Evolutionary conservation across 35 echinoderm and acorn worm species (phyloP).

Genomic region (Apostichopus japonicus): DNA sequence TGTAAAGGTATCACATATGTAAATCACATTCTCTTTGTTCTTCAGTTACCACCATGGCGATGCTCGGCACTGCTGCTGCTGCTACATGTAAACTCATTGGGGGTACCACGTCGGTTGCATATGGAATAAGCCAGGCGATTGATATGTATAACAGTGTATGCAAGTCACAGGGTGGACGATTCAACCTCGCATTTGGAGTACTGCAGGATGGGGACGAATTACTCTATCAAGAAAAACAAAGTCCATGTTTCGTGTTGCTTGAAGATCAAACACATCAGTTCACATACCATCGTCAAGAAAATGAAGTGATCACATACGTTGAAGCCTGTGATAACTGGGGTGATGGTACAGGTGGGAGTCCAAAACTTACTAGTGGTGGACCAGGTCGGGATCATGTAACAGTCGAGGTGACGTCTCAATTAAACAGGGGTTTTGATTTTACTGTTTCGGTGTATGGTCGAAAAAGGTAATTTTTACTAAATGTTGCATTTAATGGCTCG

Average conservation of each 20-base stretch:
- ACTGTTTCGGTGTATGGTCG: background rate
- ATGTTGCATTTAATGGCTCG: no score
- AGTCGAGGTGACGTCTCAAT: background rate
- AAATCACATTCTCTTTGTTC: background rate
- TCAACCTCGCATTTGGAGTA: background rate
- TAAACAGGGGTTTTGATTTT: background rate
- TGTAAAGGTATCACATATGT: no score
- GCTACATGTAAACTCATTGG: background rate
- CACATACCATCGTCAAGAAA: background rate
- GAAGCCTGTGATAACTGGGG: background rate
- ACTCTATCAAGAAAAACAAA: background rate
- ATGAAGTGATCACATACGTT: background rate
- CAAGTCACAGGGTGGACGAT: background rate
- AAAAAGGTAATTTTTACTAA: no score
- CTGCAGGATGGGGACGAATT: background rate
- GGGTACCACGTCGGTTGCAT: no score
- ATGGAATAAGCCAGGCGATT: no score
- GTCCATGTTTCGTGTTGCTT: background rate
- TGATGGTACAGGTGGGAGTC: background rate
- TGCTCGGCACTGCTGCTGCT: background rate
- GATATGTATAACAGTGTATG: no score
- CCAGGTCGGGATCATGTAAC: background rate
- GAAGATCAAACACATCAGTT: background rate
- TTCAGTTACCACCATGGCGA: constrained; percentile 56
- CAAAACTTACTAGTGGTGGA: background rate